Percentiles rank a stretch among this genome's conserved stretches.
Conservation (phyloP, 2,888 invertebrate species). For the Tipula helvola region DNA sequence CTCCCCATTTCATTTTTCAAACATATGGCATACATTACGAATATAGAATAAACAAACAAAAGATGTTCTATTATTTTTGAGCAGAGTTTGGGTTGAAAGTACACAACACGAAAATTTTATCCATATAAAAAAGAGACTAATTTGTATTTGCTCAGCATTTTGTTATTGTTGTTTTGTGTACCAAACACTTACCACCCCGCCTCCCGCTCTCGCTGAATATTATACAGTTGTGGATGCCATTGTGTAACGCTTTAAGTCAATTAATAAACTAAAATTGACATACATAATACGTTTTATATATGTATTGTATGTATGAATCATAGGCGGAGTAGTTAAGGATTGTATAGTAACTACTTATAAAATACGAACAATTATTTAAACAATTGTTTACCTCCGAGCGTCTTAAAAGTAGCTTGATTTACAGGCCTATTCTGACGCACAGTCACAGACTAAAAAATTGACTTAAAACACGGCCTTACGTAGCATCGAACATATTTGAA, state of each 20-base stretch:
- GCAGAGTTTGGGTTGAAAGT: neutral
- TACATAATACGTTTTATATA: neutral
- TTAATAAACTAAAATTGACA: neutral
- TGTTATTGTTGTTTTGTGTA: neutral
- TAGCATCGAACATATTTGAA: no score
- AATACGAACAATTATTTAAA: no score
- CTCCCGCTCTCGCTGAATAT: neutral
- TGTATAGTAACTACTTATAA: no score
- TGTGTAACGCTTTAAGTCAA: neutral
- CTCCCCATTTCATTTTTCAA: neutral
- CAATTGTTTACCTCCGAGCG: no score
- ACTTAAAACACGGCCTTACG: no score
- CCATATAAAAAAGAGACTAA: neutral
- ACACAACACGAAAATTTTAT: neutral
- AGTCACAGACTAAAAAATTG: no score
- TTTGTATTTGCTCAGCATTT: neutral
- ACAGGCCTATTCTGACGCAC: no score
- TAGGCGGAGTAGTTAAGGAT: neutral
- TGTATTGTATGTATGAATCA: neutral
- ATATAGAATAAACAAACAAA: neutral
- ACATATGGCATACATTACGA: neutral
- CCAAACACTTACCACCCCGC: neutral
- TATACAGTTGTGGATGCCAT: neutral
- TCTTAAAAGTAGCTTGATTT: no score
- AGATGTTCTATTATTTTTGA: neutral